A percentile compares a stretch with the other conserved stretches of the same genome.
These are phyloP conservation scores for Zosterops hypoxanthus DNA, from an alignment of 2,113 vertebrate species.

Conservation along the genomic window DNA sequence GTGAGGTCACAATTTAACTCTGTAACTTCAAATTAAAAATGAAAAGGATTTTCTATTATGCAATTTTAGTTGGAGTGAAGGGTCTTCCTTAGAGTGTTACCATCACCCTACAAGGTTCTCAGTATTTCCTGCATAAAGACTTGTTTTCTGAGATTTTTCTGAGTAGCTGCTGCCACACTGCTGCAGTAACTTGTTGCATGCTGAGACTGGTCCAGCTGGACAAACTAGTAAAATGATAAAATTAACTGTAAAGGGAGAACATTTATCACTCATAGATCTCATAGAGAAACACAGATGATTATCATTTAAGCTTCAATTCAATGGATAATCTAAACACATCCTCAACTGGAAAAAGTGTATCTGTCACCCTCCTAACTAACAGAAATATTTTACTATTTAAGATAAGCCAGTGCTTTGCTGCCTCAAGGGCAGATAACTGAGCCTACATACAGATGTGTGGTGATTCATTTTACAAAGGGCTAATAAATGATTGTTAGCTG, in stretches of 20 bases:
- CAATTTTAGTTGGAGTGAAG: neutral
- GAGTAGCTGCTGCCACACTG: neutral
- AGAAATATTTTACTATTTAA: neutral
- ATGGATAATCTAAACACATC: neutral
- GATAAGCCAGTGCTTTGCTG: neutral
- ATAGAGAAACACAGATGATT: neutral
- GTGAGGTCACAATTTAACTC: neutral
- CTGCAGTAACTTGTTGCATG: neutral
- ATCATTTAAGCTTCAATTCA: neutral
- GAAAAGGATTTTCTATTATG: neutral
- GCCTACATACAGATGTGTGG: neutral
- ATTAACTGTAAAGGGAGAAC: neutral
- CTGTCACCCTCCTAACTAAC: neutral
- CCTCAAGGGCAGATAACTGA: neutral
- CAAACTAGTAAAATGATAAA: neutral
- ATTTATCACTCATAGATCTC: neutral
- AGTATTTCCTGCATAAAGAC: neutral
- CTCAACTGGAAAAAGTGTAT: neutral
- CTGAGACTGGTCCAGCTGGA: neutral
- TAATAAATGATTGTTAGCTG: neutral
- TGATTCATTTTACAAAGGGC: neutral
- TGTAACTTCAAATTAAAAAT: neutral
- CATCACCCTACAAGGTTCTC: neutral
- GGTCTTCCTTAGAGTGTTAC: neutral
- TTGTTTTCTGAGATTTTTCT: neutral